Evolutionary conservation across 2,888 invertebrate species (phyloP), one percentile per base, ranked within the genome.

Genomic region (Eilema griseolum): DNA sequence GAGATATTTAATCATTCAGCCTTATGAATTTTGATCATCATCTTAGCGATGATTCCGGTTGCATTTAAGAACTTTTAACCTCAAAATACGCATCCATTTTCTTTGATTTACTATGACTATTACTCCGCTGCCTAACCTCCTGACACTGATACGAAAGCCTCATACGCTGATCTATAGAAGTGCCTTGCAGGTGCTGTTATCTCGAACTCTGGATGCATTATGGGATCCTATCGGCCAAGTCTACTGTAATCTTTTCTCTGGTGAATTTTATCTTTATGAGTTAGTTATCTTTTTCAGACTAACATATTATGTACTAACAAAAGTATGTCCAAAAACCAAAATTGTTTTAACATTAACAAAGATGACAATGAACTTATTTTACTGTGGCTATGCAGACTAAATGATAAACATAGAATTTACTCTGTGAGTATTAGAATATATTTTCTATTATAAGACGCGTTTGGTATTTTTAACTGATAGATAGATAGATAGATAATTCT

Each of bases 301-400:
- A 64, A 26, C 41, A 37, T 61, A 41, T 69, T 61, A 20, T 20
- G 28, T 23, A 11, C 62, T 16, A 65, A 59, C 33, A 76, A 66
- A 61, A 62, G 14, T 33, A 69, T 66, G 12, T 56, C 66, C 11
- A 70, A 69, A 24, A 68, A 62, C 59, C 67, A 67, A 63, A 60
- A 61, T 46, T 67, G 28, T 59, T 31, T 41, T 24, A 74, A 61
- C 26, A 69, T 63, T 26, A 57, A 76, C 71, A 65, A 79, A 46
- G 60, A 77, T 70, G 65, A 79, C 3, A 74, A 80, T 37, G 85
- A 86, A 68, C 64, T 79, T n/a, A 60, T 87, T 24, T 61, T 88
- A 24, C 26, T 88, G 24, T 88, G 88, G 88, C 76, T 87, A 23
- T 88, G 85, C 74, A 83, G 80, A 74, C 71, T 85, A 61, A 80